Percentiles rank a stretch among this genome's conserved stretches.
Conservation (phyloP, 30 jellyfish, hydroid and myxozoan species). For the Nemopilema nomurai region DNA sequence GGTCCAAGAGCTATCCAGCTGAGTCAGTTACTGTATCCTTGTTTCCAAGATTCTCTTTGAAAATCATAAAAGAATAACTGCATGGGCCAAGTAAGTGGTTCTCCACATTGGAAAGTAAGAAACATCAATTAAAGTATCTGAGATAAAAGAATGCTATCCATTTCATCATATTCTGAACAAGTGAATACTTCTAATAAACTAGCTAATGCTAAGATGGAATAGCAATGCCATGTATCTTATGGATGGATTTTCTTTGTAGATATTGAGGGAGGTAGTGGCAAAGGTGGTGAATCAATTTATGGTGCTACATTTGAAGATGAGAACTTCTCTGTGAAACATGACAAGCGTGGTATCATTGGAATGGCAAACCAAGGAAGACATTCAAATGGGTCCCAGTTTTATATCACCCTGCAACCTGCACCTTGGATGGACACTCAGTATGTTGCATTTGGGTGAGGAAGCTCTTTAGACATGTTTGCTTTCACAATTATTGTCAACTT, state of each 20-base stretch:
- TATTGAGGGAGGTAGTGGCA: slow-evolving; percentile 88
- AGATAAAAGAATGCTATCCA: too few relatives aligned
- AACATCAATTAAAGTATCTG: too few relatives aligned
- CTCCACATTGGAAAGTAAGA: too few relatives aligned
- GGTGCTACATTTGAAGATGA: slow-evolving; percentile 93
- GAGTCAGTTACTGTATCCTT: too few relatives aligned
- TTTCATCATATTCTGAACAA: too few relatives aligned
- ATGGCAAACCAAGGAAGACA: slow-evolving; percentile 97
- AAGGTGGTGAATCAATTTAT: slow-evolving; percentile 91
- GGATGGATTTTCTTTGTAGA: slow-evolving; percentile 29
- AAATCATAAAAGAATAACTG: too few relatives aligned
- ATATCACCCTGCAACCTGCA: slow-evolving; percentile 81
- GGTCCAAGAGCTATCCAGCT: too few relatives aligned
- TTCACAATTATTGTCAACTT: too few relatives aligned
- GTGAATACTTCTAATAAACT: too few relatives aligned
- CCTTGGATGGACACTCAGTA: slow-evolving; percentile 93
- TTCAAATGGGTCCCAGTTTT: slow-evolving; percentile 91
- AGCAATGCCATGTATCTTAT: background rate
- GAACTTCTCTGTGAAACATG: slow-evolving; percentile 76
- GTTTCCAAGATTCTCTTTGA: too few relatives aligned
- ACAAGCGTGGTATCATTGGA: slow-evolving; percentile 91
- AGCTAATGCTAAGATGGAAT: background rate
- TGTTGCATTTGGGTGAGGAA: slow-evolving; percentile 90
- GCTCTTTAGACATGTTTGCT: background rate
- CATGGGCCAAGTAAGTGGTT: too few relatives aligned